Evolutionary conservation across 1,140 invertebrate species (phyloP).

Genomic region (Pteromalus puparum): DNA sequence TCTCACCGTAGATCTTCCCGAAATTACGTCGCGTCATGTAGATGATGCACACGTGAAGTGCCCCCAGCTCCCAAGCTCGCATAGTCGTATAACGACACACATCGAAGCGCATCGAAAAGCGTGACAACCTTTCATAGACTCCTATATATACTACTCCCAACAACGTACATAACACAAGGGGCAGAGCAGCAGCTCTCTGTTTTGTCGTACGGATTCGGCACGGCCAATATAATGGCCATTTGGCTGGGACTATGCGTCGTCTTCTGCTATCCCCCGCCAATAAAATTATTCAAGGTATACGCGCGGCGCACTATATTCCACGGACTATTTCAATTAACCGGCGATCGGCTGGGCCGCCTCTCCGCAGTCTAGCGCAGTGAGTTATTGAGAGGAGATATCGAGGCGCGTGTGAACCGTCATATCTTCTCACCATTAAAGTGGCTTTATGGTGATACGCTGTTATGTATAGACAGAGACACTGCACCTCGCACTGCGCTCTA

Average conservation of each 20-base stretch:
- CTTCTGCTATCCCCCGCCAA: conserved; percentile 42
- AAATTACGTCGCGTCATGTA: not conserved
- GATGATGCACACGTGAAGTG: not conserved
- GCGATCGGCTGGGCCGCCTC: conserved; percentile 15
- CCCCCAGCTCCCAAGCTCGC: too few relatives aligned
- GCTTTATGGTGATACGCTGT: conserved; percentile 37
- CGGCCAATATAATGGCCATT: conserved; percentile 47
- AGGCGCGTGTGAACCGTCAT: conserved; percentile 49
- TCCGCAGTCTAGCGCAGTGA: not conserved
- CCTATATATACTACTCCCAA: too few relatives aligned
- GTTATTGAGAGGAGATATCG: conserved; percentile 48
- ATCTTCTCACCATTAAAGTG: conserved; percentile 54
- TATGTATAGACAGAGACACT: not conserved
- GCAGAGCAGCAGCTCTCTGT: not conserved
- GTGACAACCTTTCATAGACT: conserved; percentile 22
- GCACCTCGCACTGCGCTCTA: not conserved
- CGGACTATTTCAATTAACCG: conserved; percentile 33
- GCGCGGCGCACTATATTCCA: conserved; percentile 17
- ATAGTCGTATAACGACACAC: too few relatives aligned
- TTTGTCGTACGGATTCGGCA: conserved; percentile 45
- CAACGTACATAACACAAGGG: not conserved
- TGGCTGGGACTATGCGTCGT: conserved; percentile 12
- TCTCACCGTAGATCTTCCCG: not conserved
- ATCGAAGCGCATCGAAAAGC: not conserved
- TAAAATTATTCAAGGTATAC: conserved; percentile 55